phyloP scores from a whole-genome alignment of 2,113 vertebrate species.

The Motacilla alba region DNA sequence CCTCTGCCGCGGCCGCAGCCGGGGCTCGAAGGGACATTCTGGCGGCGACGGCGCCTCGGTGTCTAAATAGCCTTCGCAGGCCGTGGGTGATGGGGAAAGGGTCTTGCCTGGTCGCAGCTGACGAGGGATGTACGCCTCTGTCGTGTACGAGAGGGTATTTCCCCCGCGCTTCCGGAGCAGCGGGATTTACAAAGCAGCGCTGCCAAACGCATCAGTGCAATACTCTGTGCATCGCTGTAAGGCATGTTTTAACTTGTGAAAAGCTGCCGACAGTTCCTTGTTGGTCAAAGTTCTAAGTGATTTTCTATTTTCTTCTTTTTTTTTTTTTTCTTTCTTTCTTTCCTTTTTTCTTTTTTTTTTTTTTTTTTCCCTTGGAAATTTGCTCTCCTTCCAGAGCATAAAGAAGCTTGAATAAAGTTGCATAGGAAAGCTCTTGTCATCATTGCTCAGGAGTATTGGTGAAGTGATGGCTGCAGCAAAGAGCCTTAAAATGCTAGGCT shows the following conservation, averaged over 20 bases:
- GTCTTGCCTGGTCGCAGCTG: accelerated
- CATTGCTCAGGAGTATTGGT: background rate
- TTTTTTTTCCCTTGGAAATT: accelerated
- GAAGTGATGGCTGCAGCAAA: background rate
- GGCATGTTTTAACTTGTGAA: accelerated
- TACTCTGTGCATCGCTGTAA: accelerated
- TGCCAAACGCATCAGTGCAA: accelerated
- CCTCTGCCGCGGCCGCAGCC: background rate
- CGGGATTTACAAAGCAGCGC: accelerated
- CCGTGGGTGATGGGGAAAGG: accelerated
- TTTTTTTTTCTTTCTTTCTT: accelerated
- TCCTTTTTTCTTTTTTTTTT: accelerated
- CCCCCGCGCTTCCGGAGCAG: accelerated
- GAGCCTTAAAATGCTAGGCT: background rate
- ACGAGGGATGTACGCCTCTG: accelerated
- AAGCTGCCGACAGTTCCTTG: too few species aligned
- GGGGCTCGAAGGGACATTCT: accelerated
- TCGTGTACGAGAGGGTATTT: accelerated
- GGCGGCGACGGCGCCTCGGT: background rate
- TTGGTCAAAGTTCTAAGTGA: accelerated
- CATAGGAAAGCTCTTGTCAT: background rate
- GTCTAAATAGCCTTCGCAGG: accelerated
- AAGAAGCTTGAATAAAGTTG: background rate
- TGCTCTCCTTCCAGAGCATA: background rate
- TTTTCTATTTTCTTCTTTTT: accelerated